phyloP scores from a whole-genome alignment of 2,797 vertebrate genomes.

The Esox masquinongy region DNA sequence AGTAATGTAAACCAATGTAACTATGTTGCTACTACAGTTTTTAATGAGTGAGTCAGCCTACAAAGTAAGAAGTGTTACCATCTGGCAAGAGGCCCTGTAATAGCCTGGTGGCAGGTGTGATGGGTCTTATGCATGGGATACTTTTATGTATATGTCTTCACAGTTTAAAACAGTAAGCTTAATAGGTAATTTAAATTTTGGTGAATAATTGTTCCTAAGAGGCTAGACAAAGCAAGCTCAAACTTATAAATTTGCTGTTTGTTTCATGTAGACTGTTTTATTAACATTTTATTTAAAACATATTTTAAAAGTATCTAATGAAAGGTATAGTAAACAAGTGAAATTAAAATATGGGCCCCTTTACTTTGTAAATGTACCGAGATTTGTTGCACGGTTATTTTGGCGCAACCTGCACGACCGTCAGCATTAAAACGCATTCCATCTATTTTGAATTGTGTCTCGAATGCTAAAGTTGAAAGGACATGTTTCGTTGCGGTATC shows the following conservation, averaged over 20 bases:
- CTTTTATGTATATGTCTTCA: background rate
- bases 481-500: constrained; percentile 7
- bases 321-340: background rate
- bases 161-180: background rate
- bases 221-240: background rate
- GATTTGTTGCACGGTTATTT: background rate
- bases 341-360: background rate
- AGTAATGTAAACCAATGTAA: no score
- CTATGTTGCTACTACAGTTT: no score
- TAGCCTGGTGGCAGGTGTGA: background rate
- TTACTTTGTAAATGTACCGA: background rate
- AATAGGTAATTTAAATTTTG: background rate
- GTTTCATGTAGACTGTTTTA: no score
- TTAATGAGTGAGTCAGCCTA: no score
- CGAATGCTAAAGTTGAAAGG: constrained; percentile 29
- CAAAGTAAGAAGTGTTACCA: no score
- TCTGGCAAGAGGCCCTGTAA: background rate
- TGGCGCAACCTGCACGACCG: constrained; percentile 12
- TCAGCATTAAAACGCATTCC: constrained; percentile 22
- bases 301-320: background rate
- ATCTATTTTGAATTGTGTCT: constrained; percentile 57
- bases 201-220: background rate
- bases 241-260: no score
- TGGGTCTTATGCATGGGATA: background rate
- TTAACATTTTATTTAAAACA: no score